Conservation (phyloP, 2,888 invertebrate species). For the Oxytorus armatus region DNA sequence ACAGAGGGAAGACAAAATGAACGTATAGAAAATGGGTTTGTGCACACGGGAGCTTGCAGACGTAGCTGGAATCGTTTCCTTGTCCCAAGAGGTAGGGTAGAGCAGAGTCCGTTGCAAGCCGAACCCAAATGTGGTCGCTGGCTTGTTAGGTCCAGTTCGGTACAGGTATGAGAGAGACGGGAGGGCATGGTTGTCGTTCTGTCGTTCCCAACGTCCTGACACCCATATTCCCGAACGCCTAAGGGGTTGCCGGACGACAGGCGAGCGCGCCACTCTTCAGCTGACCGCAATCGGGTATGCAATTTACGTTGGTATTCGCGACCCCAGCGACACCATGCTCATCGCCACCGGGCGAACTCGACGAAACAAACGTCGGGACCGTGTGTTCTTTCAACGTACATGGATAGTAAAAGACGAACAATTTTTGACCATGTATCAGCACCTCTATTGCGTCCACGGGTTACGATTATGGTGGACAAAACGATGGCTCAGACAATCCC, state of each 20-base stretch:
- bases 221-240: slow-evolving; percentile 56
- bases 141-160: slow-evolving; percentile 80
- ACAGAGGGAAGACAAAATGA: slow-evolving; percentile 23
- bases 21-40: slow-evolving; percentile 40
- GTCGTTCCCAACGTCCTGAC: slow-evolving; percentile 53
- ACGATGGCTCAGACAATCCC: neutral
- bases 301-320: slow-evolving; percentile 80
- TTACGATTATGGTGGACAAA: neutral
- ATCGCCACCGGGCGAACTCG: slow-evolving; percentile 49
- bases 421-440: slow-evolving; percentile 16
- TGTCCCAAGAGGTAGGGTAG: slow-evolving; percentile 73
- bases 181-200: slow-evolving; percentile 56
- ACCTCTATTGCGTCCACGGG: neutral
- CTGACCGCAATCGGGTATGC: slow-evolving; percentile 80
- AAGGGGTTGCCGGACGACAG: slow-evolving; percentile 49
- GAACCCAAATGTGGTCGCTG: slow-evolving; percentile 78
- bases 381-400: neutral
- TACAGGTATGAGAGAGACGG: slow-evolving; percentile 66
- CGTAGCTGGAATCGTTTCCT: slow-evolving; percentile 33
- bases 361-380: slow-evolving; percentile 25
- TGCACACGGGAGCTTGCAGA: slow-evolving; percentile 25
- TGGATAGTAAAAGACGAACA: neutral
- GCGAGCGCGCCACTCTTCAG: slow-evolving; percentile 76
- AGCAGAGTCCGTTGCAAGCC: slow-evolving; percentile 73
- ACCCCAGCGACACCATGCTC: slow-evolving; percentile 70